Evolutionary conservation across 2,888 invertebrate genomes (phyloP), one percentile per base, ranked within the genome.

Genomic region (Epistrophella euchroma): DNA sequence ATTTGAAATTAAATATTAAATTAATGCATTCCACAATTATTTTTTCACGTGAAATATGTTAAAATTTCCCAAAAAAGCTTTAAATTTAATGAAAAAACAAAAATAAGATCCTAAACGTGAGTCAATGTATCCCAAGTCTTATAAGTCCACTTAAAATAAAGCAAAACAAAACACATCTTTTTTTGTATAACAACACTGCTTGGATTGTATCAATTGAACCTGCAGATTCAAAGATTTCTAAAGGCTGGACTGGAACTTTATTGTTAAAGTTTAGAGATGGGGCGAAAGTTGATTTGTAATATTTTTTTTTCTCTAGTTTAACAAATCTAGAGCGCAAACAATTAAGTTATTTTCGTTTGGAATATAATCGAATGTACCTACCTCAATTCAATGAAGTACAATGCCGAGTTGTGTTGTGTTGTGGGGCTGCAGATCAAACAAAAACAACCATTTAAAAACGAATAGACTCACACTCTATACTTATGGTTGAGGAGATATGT

Each of bases 301-400:
- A 40, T 60, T 22, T 60, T 40, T 58, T 19, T 60, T 6, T 58
- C 35, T 60, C 13, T 60, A 2, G 19, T 40, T 22, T 15, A 40
- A 22, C 60, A 37, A 40, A 37, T 22, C 37, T 40, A 60, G 19
- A 22, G 6, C 37, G 37, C 40, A 60, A 60, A 60, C 60, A 60
- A 60, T 60, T 60, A 37, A 37, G 60, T 60, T 60, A 60, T 60
- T 60, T 60, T 58, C 9, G 60, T 40, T 60, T 40, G 40, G 40
- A 40, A 37, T 19, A 40, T 22, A 60, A 60, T 60, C 22, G 60
- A 40, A 58, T 35, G 35, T 25, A 28, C 5, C 17, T 35, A 58
- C 58, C 19, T 19, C 19, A 58, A 37, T 37, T 58, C 60, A 15
- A 32, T n/a, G 37, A 60, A 40, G 9, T 15, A 60, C 56, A 56